A percentile compares a stretch with the other conserved stretches of the same genome.
phyloP scores from a whole-genome alignment of 2,797 vertebrate genomes.

The Chaetophractus vellerosus region DNA sequence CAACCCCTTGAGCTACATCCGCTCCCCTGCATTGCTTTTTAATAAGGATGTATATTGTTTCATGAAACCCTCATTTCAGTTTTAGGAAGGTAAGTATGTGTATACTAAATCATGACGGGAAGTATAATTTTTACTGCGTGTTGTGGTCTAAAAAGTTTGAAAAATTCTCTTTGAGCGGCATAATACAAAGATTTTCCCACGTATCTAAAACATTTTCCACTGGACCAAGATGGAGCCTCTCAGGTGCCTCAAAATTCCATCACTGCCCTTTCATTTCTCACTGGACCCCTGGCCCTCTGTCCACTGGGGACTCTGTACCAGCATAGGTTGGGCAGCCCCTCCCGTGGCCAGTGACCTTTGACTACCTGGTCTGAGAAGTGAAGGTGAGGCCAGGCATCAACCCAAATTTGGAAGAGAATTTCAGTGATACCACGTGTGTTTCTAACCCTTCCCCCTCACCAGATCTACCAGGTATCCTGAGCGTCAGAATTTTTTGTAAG shows the following conservation, averaged over 20 bases:
- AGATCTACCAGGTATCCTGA: background rate
- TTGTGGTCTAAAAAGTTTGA: background rate
- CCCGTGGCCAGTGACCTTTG: background rate
- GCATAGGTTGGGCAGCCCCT: background rate
- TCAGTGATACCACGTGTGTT: fast-evolving
- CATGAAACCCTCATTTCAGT: background rate
- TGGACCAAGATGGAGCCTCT: background rate
- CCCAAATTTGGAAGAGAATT: background rate
- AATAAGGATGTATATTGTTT: background rate
- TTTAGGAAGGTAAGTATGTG: fast-evolving
- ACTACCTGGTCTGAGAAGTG: background rate
- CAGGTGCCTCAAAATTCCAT: background rate
- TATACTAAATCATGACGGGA: background rate
- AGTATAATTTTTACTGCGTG: background rate
- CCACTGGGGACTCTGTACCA: background rate
- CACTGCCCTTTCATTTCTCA: background rate
- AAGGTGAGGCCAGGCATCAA: background rate
- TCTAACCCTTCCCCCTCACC: background rate
- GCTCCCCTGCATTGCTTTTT: background rate
- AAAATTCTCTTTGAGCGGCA: background rate
- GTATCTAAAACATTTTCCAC: background rate
- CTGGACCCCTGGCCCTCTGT: too few species aligned
- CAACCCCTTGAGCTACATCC: too few species aligned
- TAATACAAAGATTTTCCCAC: background rate
- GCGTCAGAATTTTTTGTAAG: background rate